phyloP scores from a whole-genome alignment of 2,888 invertebrate genomes.

The Gymnocheta viridis region DNA sequence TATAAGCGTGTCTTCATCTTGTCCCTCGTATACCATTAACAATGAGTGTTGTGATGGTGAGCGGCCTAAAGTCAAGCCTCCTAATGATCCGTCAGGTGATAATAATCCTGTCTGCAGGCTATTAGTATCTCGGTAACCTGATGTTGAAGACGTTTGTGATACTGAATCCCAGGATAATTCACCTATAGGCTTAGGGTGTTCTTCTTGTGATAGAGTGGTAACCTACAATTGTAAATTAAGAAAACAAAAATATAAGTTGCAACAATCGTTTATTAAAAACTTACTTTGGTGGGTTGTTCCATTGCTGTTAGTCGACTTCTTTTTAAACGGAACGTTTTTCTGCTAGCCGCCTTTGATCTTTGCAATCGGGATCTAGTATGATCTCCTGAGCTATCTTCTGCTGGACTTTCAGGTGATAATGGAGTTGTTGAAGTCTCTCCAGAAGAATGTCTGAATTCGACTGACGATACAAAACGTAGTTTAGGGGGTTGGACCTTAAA shows the following conservation, averaged over 20 bases:
- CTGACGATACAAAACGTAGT: slow-evolving; percentile 91
- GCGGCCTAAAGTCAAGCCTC: slow-evolving; percentile 86
- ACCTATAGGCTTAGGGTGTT: slow-evolving; percentile 80
- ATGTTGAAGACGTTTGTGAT: slow-evolving; percentile 93
- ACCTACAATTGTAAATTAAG: slow-evolving; percentile 71
- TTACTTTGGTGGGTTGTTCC: slow-evolving; percentile 84
- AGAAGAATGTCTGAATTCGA: slow-evolving; percentile 90
- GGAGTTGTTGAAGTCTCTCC: slow-evolving; percentile 90
- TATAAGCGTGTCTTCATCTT: slow-evolving; percentile 93
- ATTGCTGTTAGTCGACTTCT: slow-evolving; percentile 87
- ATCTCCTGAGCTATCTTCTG: slow-evolving; percentile 87
- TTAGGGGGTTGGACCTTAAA: slow-evolving; percentile 84
- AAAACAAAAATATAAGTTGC: background rate
- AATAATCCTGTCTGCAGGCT: slow-evolving; percentile 82
- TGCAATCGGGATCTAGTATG: slow-evolving; percentile 88
- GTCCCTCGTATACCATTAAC: slow-evolving; percentile 89
- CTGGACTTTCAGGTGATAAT: slow-evolving; percentile 88
- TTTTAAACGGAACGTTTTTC: slow-evolving; percentile 94
- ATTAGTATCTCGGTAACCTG: slow-evolving; percentile 90
- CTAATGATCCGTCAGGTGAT: slow-evolving; percentile 83
- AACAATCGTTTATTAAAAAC: slow-evolving; percentile 32
- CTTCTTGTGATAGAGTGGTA: slow-evolving; percentile 74
- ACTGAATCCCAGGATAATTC: slow-evolving; percentile 92
- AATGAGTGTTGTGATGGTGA: slow-evolving; percentile 90
- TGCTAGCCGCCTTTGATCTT: slow-evolving; percentile 95